These are phyloP conservation scores for Drosophila fuyamai DNA, from an alignment of 1,140 invertebrate genomes.

Conservation along the genomic window DNA sequence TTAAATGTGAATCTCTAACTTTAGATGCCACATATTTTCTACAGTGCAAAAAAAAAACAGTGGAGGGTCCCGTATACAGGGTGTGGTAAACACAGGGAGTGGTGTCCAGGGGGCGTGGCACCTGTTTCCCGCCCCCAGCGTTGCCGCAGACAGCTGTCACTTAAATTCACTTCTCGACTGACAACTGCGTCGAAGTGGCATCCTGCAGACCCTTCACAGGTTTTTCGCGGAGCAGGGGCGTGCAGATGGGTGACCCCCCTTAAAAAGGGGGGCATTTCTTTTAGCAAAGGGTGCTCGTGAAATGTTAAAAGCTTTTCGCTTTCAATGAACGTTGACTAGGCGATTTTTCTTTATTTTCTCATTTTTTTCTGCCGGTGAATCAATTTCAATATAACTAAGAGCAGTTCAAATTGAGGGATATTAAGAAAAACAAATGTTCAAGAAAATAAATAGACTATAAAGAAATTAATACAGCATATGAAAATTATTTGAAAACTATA, in stretches of 20 bases:
- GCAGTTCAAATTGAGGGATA: constrained; percentile 3
- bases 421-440: background rate
- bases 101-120: constrained; percentile 2
- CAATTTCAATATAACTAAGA: constrained; percentile 1
- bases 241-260: background rate
- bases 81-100: background rate
- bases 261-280: background rate
- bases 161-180: constrained; percentile 61
- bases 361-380: constrained; percentile 12
- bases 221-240: background rate
- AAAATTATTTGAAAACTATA: background rate
- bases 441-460: background rate
- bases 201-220: constrained; percentile 18
- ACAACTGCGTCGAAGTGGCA: constrained; percentile 53
- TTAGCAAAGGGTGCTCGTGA: constrained; percentile 17
- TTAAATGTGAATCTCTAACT: too few species aligned
- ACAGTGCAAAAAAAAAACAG: background rate
- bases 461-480: background rate
- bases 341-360: constrained; percentile 1
- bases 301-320: constrained; percentile 70
- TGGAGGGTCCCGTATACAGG: background rate
- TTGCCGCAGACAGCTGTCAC: constrained; percentile 69
- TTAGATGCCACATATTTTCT: background rate
- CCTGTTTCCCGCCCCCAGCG: constrained; percentile 8
- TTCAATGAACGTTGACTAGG: constrained; percentile 55